phyloP scores from a whole-genome alignment of 2,888 invertebrate genomes.

The Cynaeus angustus region DNA sequence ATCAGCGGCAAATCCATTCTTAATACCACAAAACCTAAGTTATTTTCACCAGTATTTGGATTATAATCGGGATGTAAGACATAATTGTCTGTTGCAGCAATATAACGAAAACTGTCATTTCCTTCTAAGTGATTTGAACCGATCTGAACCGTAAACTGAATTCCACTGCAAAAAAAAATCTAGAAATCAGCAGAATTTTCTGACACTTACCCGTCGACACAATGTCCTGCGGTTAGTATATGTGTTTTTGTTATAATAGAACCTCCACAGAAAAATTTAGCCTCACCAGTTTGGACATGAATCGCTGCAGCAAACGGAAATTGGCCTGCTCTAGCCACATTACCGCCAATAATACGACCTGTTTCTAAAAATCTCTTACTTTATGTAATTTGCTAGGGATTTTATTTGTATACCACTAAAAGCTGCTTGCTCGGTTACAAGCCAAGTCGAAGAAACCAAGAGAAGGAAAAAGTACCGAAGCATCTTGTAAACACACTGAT shows the following conservation, averaged over 20 bases:
- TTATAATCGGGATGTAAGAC: slow-evolving; percentile 22
- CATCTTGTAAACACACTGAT: background rate
- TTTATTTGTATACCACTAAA: background rate
- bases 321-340: slow-evolving; percentile 21
- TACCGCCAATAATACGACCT: slow-evolving; percentile 30
- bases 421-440: background rate
- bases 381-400: background rate
- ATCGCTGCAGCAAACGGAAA: slow-evolving; percentile 32
- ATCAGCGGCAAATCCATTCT: slow-evolving; percentile 20
- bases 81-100: slow-evolving; percentile 24
- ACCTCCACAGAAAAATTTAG: slow-evolving; percentile 21
- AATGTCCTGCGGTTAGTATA: slow-evolving; percentile 24
- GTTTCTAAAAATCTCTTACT: background rate
- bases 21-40: slow-evolving; percentile 12
- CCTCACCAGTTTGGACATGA: slow-evolving; percentile 7
- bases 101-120: slow-evolving; percentile 12
- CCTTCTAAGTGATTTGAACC: slow-evolving; percentile 28
- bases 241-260: slow-evolving; percentile 15
- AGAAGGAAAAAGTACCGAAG: background rate
- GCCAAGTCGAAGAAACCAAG: background rate
- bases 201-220: slow-evolving; percentile 24
- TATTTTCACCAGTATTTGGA: slow-evolving; percentile 11
- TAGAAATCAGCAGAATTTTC: background rate
- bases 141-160: slow-evolving; percentile 15
- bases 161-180: background rate